A percentile compares a stretch with the other conserved stretches of the same genome.
These are phyloP conservation scores for Leucoptera coffeella DNA, from an alignment of 2,888 invertebrate genomes.

Conservation along the genomic window DNA sequence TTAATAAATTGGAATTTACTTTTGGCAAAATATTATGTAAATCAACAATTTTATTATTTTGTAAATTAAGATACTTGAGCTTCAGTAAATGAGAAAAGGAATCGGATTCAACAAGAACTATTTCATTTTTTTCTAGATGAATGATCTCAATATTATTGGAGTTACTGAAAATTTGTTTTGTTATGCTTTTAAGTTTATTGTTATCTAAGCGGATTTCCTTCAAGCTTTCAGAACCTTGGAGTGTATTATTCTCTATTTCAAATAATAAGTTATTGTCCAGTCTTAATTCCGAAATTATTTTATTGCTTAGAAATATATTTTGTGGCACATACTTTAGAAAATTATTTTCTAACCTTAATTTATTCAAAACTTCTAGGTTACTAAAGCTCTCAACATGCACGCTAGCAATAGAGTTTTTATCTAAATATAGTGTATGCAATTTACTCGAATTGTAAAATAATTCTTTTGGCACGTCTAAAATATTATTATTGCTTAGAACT, in stretches of 20 bases:
- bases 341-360: conserved; percentile 79
- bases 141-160: conserved; percentile 70
- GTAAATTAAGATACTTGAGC: conserved; percentile 78
- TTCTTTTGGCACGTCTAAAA: conserved; percentile 77
- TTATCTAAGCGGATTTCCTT: conserved; percentile 77
- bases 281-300: conserved; percentile 70
- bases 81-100: conserved; percentile 66
- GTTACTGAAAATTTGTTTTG: conserved; percentile 71
- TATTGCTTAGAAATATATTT: conserved; percentile 69
- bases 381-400: conserved; percentile 75
- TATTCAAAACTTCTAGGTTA: conserved; percentile 67
- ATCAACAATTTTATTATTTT: conserved; percentile 70
- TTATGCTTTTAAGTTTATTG: conserved; percentile 69
- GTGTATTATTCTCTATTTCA: conserved; percentile 71
- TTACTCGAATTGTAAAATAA: conserved; percentile 76
- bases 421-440: conserved; percentile 74
- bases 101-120: conserved; percentile 73
- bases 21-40: conserved; percentile 75
- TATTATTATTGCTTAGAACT: conserved; percentile 82
- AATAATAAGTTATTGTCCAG: conserved; percentile 81
- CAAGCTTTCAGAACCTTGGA: conserved; percentile 65
- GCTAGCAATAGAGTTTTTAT: conserved; percentile 78
- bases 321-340: conserved; percentile 76
- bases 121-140: conserved; percentile 80
- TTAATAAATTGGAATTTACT: conserved; percentile 61